Evolutionary conservation across 2,797 vertebrate species (phyloP).

Genomic region (Chanos chanos): DNA sequence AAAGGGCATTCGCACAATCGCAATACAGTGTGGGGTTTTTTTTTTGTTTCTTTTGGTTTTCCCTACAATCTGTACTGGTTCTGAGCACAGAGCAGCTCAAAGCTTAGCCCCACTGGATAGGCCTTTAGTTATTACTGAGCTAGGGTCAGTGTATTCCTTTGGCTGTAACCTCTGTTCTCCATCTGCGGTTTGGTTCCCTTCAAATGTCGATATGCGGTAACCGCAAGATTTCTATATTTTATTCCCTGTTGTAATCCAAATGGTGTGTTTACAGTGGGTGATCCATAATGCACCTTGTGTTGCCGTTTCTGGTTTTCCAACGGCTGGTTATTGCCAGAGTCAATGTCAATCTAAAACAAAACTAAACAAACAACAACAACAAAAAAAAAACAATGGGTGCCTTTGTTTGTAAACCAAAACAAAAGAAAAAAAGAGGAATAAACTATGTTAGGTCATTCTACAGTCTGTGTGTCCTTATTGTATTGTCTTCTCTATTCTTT

Average conservation of each 20-base stretch:
- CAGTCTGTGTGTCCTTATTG: neutral
- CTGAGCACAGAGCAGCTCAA: no score
- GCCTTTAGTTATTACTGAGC: no score
- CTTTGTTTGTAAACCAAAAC: constrained; percentile 91
- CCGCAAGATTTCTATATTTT: no score
- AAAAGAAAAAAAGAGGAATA: constrained; percentile 68
- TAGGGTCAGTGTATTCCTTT: no score
- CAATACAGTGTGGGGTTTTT: neutral
- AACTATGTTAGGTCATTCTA: constrained; percentile 49
- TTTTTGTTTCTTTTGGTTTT: neutral
- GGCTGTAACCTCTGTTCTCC: no score
- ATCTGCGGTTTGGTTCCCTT: no score
- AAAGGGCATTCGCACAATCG: constrained; percentile 19
- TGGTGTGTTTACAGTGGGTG: neutral
- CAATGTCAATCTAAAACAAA: constrained; percentile 65
- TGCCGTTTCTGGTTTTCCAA: neutral
- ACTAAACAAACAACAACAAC: no score
- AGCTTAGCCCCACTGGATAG: no score
- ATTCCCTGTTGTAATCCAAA: no score
- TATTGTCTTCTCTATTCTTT: neutral
- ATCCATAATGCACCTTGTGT: neutral
- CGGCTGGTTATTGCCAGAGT: constrained; percentile 44
- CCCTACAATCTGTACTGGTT: no score
- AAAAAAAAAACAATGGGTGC: constrained; percentile 76
- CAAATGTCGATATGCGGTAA: no score